A percentile compares a stretch with the other conserved stretches of the same genome.
Conservation (phyloP, 2,888 invertebrate genomes). For the Perizoma affinitatum region DNA sequence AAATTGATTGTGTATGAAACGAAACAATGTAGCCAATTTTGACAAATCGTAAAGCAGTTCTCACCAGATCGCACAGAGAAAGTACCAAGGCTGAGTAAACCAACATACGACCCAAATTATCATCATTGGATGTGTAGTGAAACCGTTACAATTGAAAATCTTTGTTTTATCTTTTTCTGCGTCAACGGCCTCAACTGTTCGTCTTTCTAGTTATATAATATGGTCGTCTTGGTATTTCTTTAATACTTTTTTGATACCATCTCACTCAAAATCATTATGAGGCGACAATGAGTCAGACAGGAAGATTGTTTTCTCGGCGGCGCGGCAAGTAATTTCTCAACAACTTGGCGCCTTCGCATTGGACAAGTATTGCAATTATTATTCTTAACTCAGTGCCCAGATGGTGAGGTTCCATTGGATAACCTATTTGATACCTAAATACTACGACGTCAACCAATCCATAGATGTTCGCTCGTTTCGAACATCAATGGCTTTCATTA, state of each 20-base stretch:
- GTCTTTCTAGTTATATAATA: too few species aligned
- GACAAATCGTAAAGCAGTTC: constrained; percentile 11
- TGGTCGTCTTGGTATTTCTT: neutral
- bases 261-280: constrained; percentile 24
- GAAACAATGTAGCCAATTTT: constrained; percentile 7
- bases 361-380: constrained; percentile 56
- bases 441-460: too few species aligned
- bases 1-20: neutral
- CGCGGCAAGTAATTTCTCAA: constrained; percentile 48
- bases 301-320: constrained; percentile 49
- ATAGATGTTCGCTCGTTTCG: too few species aligned
- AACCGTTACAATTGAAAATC: constrained; percentile 47
- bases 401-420: neutral
- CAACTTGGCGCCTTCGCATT: constrained; percentile 44
- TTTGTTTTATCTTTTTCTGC: constrained; percentile 4
- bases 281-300: constrained; percentile 49
- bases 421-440: neutral
- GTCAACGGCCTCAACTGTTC: neutral
- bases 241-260: constrained; percentile 9
- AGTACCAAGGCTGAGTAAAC: constrained; percentile 62
- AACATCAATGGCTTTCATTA: too few species aligned
- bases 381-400: constrained; percentile 22
- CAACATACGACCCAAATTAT: constrained; percentile 58
- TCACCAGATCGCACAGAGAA: constrained; percentile 52
- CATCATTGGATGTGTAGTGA: constrained; percentile 52